Base-by-base conservation (phyloP, 2,113 vertebrate genomes). In the Scomber scombrus region DNA sequence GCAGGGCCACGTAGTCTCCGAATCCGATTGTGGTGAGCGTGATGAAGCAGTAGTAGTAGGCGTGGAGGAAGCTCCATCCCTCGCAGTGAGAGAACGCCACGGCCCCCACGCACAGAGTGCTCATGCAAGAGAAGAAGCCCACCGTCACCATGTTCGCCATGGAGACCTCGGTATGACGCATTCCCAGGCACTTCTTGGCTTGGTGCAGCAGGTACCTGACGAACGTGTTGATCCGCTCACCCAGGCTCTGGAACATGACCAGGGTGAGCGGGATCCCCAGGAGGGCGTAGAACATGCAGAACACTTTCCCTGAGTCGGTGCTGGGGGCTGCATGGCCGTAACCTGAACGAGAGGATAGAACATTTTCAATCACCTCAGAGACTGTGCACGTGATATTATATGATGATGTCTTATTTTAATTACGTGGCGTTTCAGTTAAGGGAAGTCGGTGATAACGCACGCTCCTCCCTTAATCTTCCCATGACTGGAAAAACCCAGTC, bases 131-230 rank as follows among this genome's bases (percentile, higher is more conserved):
- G 84, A 99, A 94, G 94, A 99, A 97, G 66, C 98, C 98, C n/a
- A 99, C 97, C 70, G 95, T 95, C 82, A 99, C 98, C 98, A 99
- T 99, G 95, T 99, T 99, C 67, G 97, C 97, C 98, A 99, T 98
- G 81, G 98, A 99, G 54, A 98, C 98, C 79, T 98, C 97, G 0
- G 97, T 91, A 16, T 94, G 94, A 77, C 94, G 95, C 95, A 98
- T 94, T 46, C 97, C 96, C 90, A 99, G 95, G 88, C 96, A 97
- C 92, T 93, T 94, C 95, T 99, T 99, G 92, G 95, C 93, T 80
- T 96, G 96, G 90, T 97, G 97, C 85, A 99, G 95, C 89, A 99
- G 95, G 93, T 96, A 96, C 64, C 93, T 95, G 88, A 99, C 97
- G 1, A 98, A 92, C 19, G 97, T 99, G 93, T 99, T 99, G 94